Base-by-base conservation (phyloP, 2,797 vertebrate genomes). In the Molossus alvarezi region DNA sequence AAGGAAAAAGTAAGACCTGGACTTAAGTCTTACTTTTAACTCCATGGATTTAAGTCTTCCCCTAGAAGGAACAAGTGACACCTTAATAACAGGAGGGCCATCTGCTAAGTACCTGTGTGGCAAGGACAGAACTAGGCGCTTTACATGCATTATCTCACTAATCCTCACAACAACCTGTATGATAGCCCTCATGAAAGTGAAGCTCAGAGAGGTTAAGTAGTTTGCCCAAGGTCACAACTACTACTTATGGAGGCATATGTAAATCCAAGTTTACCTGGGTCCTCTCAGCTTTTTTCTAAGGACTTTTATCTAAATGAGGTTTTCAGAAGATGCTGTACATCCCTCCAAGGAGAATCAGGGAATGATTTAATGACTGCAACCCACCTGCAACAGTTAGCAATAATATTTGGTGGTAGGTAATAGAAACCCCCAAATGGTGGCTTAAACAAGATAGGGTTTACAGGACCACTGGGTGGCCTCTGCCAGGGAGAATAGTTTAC, bases 291-390 rank as follows among this genome's bases (percentile, higher is more conserved):
- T 76, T 60, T 65, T 27, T 53, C 7, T 27, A 23, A 13, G 3
- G 5, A 18, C 6, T 64, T 58, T 15, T 55, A 77, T 55, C 45
- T 79, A 64, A 85, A 72, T 8, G 6, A 94, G 6, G 51, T 91
- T 91, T 81, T 48, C 65, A 95, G 73, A 65, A 95, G 75, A 20
- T 65, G 33, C 5, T 73, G 0, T n/a, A 29, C 60, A 29, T 41
- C 3, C 20, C 58, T 41, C 45, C 11, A 60, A 8, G 41, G n/a
- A 71, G 20, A 77, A 71, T 15, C 37, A 90, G 6, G 2, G 25
- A 84, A 86, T 80, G 29, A n/a, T 73, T 91, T 48, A 87, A 87
- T 51, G 23, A 91, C 11, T 53, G 29, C 29, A 86, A 53, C 69
- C 21, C n/a, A 75, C 25, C 51, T 67, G 41, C 25, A 87, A 55